These are phyloP conservation scores for Hyppa rectilinea DNA, from an alignment of 2,888 invertebrate species.

Conservation along the genomic window DNA sequence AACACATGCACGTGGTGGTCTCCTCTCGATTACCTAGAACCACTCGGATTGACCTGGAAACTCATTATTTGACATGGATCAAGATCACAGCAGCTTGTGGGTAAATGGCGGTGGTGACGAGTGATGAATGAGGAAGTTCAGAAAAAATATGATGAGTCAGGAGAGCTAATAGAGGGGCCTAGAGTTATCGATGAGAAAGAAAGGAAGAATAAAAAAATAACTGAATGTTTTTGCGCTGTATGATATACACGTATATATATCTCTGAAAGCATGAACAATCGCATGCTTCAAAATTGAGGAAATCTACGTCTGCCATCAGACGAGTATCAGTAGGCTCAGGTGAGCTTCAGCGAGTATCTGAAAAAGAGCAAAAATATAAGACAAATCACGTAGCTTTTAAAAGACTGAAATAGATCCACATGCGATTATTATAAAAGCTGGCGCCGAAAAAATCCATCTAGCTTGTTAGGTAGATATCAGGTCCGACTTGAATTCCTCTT, in stretches of 20 bases:
- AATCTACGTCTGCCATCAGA: neutral
- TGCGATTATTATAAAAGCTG: neutral
- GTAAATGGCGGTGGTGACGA: conserved; percentile 29
- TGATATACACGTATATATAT: neutral
- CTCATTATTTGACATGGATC: conserved; percentile 56
- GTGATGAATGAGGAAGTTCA: neutral
- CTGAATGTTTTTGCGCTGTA: neutral
- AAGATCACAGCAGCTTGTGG: conserved; percentile 22
- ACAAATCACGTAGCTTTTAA: neutral
- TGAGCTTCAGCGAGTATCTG: neutral
- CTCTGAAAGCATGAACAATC: neutral
- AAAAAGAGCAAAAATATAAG: neutral
- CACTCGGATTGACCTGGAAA: conserved; percentile 64
- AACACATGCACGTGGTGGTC: conserved; percentile 82
- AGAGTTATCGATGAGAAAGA: neutral
- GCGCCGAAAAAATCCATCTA: neutral
- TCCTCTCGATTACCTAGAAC: conserved; percentile 67
- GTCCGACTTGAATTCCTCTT: neutral
- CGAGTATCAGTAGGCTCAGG: too few species aligned
- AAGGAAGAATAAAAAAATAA: too few species aligned
- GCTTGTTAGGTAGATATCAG: neutral
- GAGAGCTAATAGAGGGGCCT: neutral
- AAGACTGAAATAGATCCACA: neutral
- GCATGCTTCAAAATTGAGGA: rapidly evolving
- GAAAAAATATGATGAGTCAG: conserved; percentile 21